Evolutionary conservation across 2,113 vertebrate genomes (phyloP).

Genomic region (Circaetus gallicus): DNA sequence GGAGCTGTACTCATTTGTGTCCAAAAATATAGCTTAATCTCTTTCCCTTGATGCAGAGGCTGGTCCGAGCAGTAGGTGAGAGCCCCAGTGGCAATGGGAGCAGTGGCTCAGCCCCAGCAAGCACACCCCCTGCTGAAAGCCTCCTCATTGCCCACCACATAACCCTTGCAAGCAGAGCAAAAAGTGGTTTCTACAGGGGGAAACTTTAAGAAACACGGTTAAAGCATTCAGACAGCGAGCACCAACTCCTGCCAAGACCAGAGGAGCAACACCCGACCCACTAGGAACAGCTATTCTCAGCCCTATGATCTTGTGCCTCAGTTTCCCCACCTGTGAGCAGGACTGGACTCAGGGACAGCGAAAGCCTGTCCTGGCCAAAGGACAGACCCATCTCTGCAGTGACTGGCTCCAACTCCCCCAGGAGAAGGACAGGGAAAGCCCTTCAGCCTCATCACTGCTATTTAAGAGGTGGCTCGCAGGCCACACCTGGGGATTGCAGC

Average conservation of each 20-base stretch:
- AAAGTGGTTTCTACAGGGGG: not conserved
- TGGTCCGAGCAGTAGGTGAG: not conserved
- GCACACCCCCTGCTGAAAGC: not conserved
- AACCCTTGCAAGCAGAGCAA: not conserved
- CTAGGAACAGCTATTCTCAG: not conserved
- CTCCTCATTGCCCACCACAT: not conserved
- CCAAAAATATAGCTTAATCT: not conserved
- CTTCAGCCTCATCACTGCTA: rapidly evolving
- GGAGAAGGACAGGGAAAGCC: not conserved
- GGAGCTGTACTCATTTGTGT: not conserved
- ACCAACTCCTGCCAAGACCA: not conserved
- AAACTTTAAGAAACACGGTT: not conserved
- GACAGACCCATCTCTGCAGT: not conserved
- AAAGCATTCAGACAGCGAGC: not conserved
- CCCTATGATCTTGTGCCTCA: not conserved
- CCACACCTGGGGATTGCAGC: not conserved
- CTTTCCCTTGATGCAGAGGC: not conserved
- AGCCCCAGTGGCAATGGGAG: not conserved
- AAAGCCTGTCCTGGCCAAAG: not conserved
- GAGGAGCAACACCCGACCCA: not conserved
- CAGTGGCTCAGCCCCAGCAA: not conserved
- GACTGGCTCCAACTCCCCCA: rapidly evolving
- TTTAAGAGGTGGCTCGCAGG: not conserved
- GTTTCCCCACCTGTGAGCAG: not conserved
- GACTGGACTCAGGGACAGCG: rapidly evolving